Base-by-base conservation (phyloP, 2,113 vertebrate species). In the Lates calcarifer region DNA sequence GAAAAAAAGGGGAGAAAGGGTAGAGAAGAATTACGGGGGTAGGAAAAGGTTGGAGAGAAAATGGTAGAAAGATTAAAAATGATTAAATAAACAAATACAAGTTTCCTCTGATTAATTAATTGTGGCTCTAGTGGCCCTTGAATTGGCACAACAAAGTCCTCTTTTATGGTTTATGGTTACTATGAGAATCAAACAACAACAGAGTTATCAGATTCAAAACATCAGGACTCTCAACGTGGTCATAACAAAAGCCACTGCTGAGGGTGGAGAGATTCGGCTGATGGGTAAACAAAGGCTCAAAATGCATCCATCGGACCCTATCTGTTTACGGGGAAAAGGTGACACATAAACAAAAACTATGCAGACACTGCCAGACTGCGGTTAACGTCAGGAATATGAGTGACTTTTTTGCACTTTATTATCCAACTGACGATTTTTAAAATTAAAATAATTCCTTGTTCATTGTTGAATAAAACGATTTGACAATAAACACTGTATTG, bases 1-100 rank as follows among this genome's bases (percentile, higher is more conserved):
- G 3, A 45, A 45, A 26, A 10, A 31, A 20, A 28, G 3, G 11
- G 14, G 31, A n/a, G n/a, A n/a, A n/a, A n/a, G 65, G 39, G 17
- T 3, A 45, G 55, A 68, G 15, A 73, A 61, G 49, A 51, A 22
- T 1, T 13, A n/a, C 1, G 3, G 2, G 11, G 15, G n/a, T 1
- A 49, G 31, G 9, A 29, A 66, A 51, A 29, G 11, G 22, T 55
- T 29, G 8, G 18, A 14, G 24, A 39, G 9, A 12, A 5, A 45
- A 5, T 24, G 37, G 4, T 18, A 53, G 3, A 5, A 26, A 11
- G n/a, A 22, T 28, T 31, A 2, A 49, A 47, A 29, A 47, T 2
- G 26, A 35, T 74, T 35, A 66, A 8, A 82, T 29, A 33, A 57
- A 63, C 13, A 72, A 57, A 75, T 15, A 53, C 6, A 20, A 57